phyloP scores from a whole-genome alignment of 2,888 invertebrate species.

The Ferdinandea cuprea region DNA sequence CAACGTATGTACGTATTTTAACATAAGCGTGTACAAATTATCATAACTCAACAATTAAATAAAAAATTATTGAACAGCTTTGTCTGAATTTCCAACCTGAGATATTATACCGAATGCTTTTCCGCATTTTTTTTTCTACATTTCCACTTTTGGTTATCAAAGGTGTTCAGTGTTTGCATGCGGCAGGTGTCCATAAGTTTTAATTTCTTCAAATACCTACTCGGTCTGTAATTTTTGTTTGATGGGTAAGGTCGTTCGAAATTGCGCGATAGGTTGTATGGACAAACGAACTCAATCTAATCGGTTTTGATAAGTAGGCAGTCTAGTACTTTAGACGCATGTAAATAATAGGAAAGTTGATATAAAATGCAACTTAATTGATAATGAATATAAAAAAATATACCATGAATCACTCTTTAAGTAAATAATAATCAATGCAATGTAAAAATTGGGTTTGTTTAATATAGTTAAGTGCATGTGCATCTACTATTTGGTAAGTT shows the following conservation, averaged over 20 bases:
- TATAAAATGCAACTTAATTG: background rate
- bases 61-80: background rate
- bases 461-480: no score
- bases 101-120: background rate
- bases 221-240: no score
- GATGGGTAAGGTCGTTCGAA: slow-evolving; percentile 18
- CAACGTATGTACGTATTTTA: background rate
- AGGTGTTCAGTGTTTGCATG: slow-evolving; percentile 3
- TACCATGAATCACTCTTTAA: no score
- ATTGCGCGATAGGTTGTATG: slow-evolving; percentile 17
- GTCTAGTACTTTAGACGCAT: background rate
- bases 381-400: no score
- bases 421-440: no score
- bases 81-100: background rate
- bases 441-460: no score
- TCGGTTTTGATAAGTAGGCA: slow-evolving; percentile 18
- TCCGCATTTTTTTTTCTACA: slow-evolving; percentile 15
- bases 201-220: background rate
- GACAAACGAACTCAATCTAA: slow-evolving; percentile 24
- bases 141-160: slow-evolving; percentile 4
- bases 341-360: background rate
- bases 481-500: no score
- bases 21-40: slow-evolving; percentile 1
- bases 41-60: slow-evolving; percentile 1
- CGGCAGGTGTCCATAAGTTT: background rate